phyloP scores from a whole-genome alignment of 1,140 invertebrate species.

The Rhopalosiphum maidis region DNA sequence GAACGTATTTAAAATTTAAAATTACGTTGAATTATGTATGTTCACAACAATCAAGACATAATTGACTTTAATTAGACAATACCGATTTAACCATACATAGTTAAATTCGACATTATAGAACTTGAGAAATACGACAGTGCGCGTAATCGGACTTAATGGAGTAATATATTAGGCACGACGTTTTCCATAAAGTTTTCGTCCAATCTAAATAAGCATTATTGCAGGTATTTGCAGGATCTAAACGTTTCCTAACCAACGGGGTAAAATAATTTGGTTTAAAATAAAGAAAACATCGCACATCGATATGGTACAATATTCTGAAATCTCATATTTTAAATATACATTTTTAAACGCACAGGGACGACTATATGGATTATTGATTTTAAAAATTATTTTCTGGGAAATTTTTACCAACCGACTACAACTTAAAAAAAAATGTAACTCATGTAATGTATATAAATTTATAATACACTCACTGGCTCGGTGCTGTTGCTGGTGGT shows the following conservation, averaged over 20 bases:
- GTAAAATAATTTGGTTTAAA: neutral
- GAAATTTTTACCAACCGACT: no score
- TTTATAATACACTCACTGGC: neutral
- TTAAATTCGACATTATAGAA: neutral
- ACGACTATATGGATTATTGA: neutral
- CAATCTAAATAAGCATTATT: neutral
- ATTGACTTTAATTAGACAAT: neutral
- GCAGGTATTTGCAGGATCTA: neutral
- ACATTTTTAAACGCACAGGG: neutral
- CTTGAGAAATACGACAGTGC: neutral
- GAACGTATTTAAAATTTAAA: no score
- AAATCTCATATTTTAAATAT: neutral
- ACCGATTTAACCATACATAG: neutral
- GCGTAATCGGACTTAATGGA: no score
- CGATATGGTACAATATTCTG: no score
- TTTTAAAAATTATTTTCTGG: neutral
- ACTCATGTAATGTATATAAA: neutral
- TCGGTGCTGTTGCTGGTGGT: slow-evolving; percentile 32
- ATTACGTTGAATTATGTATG: no score
- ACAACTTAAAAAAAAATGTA: no score
- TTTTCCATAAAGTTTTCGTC: neutral
- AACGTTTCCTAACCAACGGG: neutral
- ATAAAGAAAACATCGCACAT: neutral
- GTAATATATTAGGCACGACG: no score
- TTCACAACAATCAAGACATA: no score